Percentiles rank a stretch among this genome's conserved stretches.
These are phyloP conservation scores for Melinopterus prodromus DNA, from an alignment of 2,888 invertebrate species.

Conservation along the genomic window DNA sequence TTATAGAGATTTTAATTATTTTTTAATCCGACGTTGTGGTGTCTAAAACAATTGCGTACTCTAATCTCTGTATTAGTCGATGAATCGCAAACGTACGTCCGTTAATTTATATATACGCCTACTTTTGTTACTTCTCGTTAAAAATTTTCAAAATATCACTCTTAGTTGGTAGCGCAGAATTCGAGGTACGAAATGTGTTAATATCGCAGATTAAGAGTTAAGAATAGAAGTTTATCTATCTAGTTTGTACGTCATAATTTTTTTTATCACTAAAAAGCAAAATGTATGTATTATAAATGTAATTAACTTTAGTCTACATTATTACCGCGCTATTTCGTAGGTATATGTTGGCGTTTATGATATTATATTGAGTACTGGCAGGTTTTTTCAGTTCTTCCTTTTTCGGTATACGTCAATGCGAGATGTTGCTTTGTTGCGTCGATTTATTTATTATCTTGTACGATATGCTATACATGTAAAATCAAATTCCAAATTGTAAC, in stretches of 20 bases:
- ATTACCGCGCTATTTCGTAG: not conserved
- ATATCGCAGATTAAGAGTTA: not conserved
- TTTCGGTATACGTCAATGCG: not conserved
- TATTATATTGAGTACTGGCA: constrained; percentile 14
- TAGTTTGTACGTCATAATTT: not conserved
- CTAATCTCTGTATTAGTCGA: no score
- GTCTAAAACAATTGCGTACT: no score
- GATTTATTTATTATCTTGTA: constrained; percentile 19
- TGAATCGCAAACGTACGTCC: no score
- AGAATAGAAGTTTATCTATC: not conserved
- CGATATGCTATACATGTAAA: constrained; percentile 25
- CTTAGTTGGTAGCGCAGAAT: not conserved
- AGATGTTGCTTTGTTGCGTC: not conserved
- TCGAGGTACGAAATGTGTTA: not conserved
- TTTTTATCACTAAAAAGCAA: not conserved
- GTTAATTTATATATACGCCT: not conserved
- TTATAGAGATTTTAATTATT: not conserved
- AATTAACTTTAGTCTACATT: not conserved
- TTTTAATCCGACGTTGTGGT: not conserved
- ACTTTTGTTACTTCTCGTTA: not conserved
- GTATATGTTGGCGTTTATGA: constrained; percentile 5
- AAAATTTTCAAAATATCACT: not conserved
- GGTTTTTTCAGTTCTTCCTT: not conserved
- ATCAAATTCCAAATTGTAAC: constrained; percentile 28
- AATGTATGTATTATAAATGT: not conserved